A percentile compares a stretch with the other conserved stretches of the same genome.
phyloP scores from a whole-genome alignment of 2,797 vertebrate species.

The Falco berigora region DNA sequence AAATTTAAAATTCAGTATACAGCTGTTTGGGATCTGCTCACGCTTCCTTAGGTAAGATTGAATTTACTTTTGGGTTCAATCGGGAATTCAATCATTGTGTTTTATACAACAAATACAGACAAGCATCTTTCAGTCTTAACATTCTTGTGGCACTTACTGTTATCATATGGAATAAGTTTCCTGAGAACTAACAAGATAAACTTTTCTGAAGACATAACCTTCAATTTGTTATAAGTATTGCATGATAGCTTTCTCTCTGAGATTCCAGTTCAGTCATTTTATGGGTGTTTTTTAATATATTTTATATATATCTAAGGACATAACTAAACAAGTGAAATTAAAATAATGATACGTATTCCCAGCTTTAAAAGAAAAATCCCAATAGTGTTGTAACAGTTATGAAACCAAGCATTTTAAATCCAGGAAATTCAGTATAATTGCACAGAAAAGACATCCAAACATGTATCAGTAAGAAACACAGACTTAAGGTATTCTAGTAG shows the following conservation, averaged over 20 bases:
- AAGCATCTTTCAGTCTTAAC: background rate
- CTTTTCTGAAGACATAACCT: background rate
- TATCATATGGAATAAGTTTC: background rate
- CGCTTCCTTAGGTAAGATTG: background rate
- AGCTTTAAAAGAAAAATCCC: background rate
- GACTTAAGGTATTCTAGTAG: background rate
- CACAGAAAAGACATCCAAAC: background rate
- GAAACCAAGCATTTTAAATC: background rate
- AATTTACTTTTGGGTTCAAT: background rate
- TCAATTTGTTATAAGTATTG: background rate
- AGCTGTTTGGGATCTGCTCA: background rate
- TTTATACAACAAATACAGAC: background rate
- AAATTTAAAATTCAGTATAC: background rate
- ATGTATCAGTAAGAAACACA: background rate
- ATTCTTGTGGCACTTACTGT: background rate
- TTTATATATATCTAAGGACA: background rate
- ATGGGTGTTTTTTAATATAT: background rate
- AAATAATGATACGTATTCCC: background rate
- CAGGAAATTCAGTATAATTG: background rate
- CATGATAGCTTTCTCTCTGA: background rate
- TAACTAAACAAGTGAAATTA: background rate
- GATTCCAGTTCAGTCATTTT: background rate
- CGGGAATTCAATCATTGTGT: background rate
- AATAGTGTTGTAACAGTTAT: background rate
- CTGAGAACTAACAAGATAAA: background rate